Percentiles rank a stretch among this genome's conserved stretches.
These are phyloP conservation scores for Thymelicus sylvestris DNA, from an alignment of 2,888 invertebrate genomes.

Conservation along the genomic window DNA sequence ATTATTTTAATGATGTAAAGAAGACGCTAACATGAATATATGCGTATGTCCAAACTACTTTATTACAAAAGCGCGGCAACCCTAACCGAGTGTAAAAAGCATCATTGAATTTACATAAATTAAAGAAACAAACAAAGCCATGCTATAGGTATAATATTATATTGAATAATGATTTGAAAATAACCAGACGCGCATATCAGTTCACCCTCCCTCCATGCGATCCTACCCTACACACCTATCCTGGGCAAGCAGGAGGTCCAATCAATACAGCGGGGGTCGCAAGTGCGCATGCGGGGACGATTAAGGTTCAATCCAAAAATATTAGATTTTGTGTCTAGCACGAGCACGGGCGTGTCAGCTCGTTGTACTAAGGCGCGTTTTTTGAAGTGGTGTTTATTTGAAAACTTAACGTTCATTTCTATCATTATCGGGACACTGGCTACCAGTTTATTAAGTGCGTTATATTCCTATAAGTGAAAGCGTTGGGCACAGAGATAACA, in stretches of 20 bases:
- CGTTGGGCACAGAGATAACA: too few relatives aligned
- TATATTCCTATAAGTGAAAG: too few relatives aligned
- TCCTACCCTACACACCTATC: background rate
- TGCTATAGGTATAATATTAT: too few relatives aligned
- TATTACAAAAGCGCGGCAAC: too few relatives aligned
- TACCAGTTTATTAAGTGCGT: too few relatives aligned
- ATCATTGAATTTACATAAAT: too few relatives aligned
- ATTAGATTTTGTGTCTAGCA: background rate
- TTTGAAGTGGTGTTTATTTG: background rate
- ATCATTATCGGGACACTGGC: background rate
- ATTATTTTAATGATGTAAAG: too few relatives aligned
- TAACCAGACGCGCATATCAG: background rate
- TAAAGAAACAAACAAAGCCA: too few relatives aligned
- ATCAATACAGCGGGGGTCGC: background rate
- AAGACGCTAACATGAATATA: too few relatives aligned
- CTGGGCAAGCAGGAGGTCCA: background rate
- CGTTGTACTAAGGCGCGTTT: background rate
- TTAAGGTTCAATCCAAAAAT: background rate
- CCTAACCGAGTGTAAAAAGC: too few relatives aligned
- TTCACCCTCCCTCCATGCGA: background rate
- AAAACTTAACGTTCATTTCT: background rate
- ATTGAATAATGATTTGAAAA: background rate
- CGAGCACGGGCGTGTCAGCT: background rate
- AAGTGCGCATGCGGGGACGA: background rate
- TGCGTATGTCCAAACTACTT: too few relatives aligned